Evolutionary conservation across 1,140 invertebrate genomes (phyloP).

Genomic region (Formica exsecta): DNA sequence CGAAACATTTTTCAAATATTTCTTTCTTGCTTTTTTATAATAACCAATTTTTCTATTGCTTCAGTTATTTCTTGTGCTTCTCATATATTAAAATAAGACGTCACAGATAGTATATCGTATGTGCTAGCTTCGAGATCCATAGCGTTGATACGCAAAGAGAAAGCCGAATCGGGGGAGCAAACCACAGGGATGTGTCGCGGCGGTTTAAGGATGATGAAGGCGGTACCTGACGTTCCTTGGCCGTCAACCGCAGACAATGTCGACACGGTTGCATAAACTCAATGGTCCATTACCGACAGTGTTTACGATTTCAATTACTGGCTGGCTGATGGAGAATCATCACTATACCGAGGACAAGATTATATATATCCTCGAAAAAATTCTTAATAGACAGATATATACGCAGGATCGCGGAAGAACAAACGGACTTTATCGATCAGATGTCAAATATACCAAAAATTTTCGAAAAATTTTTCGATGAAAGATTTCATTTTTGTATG

Average conservation of each 20-base stretch:
- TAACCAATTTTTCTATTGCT: not conserved
- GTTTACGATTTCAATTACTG: constrained; percentile 78
- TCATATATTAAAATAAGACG: constrained; percentile 7
- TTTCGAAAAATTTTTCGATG: not conserved
- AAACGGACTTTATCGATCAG: not conserved
- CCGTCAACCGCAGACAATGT: constrained; percentile 73
- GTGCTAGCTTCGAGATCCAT: not conserved
- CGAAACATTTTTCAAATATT: not conserved
- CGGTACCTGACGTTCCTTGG: constrained; percentile 32
- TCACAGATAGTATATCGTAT: constrained; percentile 10
- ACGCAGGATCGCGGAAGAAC: not conserved
- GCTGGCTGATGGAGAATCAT: constrained; percentile 53
- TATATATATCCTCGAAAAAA: constrained; percentile 15
- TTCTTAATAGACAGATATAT: not conserved
- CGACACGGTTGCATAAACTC: constrained; percentile 70
- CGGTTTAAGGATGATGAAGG: constrained; percentile 70
- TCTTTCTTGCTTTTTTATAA: not conserved
- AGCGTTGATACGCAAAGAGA: constrained; percentile 4
- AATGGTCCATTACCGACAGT: constrained; percentile 70
- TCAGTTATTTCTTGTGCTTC: not conserved
- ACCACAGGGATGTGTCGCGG: constrained; percentile 63
- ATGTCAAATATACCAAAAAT: not conserved
- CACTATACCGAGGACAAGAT: constrained; percentile 44
- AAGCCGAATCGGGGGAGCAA: constrained; percentile 49
- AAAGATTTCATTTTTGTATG: not conserved